phyloP scores from a whole-genome alignment of 2,888 invertebrate species.

The Cerastoderma edule region DNA sequence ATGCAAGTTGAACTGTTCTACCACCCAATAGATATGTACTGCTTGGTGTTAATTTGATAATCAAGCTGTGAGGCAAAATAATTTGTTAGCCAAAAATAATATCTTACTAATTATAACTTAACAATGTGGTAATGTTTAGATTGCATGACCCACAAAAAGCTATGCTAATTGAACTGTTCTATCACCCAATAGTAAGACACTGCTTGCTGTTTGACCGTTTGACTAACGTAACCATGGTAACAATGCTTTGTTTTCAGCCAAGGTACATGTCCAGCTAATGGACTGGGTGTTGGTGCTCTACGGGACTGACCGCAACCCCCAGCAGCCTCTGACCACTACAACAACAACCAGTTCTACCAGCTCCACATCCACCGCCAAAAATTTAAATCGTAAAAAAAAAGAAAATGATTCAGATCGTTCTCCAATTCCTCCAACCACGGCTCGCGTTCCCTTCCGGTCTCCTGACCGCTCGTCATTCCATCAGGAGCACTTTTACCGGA shows the following conservation, averaged over 20 bases:
- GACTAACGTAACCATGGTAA: constrained; percentile 34
- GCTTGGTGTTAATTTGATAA: too few species aligned
- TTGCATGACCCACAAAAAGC: too few species aligned
- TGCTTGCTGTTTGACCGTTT: neutral
- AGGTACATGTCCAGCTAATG: constrained; percentile 89
- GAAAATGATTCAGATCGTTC: constrained; percentile 1
- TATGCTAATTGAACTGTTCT: too few species aligned
- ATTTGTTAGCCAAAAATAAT: too few species aligned
- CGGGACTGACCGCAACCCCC: constrained; percentile 88
- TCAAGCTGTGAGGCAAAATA: too few species aligned
- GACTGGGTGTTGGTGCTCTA: constrained; percentile 97
- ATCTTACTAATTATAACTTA: too few species aligned
- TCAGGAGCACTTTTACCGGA: neutral
- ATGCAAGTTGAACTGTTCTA: too few species aligned
- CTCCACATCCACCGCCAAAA: constrained; percentile 47
- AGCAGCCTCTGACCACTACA: constrained; percentile 66
- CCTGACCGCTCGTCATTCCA: neutral
- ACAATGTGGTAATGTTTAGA: too few species aligned
- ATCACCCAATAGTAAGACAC: too few species aligned
- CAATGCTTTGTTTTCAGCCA: constrained; percentile 76
- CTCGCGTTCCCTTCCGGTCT: neutral
- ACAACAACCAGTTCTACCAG: constrained; percentile 53
- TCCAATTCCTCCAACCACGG: constrained; percentile 2
- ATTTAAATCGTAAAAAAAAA: constrained; percentile 12
- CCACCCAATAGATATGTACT: too few species aligned